These are phyloP conservation scores for Eremobia ochroleuca DNA, from an alignment of 2,888 invertebrate genomes.

Conservation along the genomic window DNA sequence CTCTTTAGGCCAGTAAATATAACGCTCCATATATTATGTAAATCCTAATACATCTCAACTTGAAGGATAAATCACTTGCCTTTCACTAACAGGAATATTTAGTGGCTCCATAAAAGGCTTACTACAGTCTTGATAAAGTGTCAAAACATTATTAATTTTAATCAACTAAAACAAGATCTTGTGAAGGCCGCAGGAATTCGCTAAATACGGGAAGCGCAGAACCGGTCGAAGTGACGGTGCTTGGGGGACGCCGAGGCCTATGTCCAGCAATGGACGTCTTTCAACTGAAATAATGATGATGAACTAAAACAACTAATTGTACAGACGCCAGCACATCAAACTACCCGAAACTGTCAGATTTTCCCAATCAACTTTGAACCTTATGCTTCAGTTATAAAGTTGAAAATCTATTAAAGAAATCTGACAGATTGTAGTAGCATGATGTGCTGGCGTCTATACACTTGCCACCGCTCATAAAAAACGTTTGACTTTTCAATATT, in stretches of 20 bases:
- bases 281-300: not conserved
- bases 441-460: too few relatives aligned
- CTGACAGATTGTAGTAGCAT: too few relatives aligned
- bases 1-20: conserved; percentile 58
- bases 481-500: not conserved
- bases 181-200: too few relatives aligned
- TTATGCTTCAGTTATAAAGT: too few relatives aligned
- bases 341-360: too few relatives aligned
- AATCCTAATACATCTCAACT: conserved; percentile 62
- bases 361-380: too few relatives aligned
- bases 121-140: not conserved
- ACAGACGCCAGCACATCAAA: too few relatives aligned
- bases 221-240: too few relatives aligned
- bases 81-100: conserved; percentile 36
- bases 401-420: too few relatives aligned
- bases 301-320: not conserved
- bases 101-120: not conserved
- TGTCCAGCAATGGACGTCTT: too few relatives aligned
- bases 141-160: conserved; percentile 1
- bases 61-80: conserved; percentile 50
- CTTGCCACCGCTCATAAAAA: not conserved
- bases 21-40: conserved; percentile 56
- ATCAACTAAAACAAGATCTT: not conserved
- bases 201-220: too few relatives aligned
- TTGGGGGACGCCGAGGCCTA: too few relatives aligned